Conservation (phyloP, 2,113 vertebrate species). For the Aplodontia rufa region DNA sequence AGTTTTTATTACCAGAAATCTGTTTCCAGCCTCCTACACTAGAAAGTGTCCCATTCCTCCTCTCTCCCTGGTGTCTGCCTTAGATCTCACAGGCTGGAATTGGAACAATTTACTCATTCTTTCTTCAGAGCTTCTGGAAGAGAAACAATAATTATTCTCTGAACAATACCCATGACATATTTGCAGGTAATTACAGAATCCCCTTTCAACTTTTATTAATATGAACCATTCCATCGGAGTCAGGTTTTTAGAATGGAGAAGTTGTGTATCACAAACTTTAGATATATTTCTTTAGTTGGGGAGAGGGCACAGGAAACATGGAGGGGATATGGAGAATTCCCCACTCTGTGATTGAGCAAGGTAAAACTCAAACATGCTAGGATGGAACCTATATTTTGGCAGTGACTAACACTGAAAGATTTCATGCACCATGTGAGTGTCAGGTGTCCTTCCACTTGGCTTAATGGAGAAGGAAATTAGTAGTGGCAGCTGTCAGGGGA, state of each 20-base stretch:
- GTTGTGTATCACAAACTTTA: neutral
- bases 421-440: neutral
- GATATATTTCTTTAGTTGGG: neutral
- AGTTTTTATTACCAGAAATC: neutral
- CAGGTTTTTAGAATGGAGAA: neutral
- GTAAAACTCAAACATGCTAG: neutral
- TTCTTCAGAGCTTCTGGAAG: neutral
- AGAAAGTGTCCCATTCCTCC: neutral
- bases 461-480: neutral
- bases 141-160: neutral
- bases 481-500: neutral
- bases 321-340: neutral
- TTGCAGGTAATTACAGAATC: neutral
- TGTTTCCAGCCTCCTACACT: neutral
- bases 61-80: neutral
- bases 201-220: neutral
- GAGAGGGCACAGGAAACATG: neutral
- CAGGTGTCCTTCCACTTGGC: neutral
- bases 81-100: neutral
- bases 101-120: neutral
- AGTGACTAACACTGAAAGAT: neutral
- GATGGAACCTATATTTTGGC: neutral
- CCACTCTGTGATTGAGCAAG: neutral
- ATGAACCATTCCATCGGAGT: neutral
- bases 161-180: neutral